phyloP scores from a whole-genome alignment of 2,113 vertebrate genomes.

The Cynoglossus semilaevis region DNA sequence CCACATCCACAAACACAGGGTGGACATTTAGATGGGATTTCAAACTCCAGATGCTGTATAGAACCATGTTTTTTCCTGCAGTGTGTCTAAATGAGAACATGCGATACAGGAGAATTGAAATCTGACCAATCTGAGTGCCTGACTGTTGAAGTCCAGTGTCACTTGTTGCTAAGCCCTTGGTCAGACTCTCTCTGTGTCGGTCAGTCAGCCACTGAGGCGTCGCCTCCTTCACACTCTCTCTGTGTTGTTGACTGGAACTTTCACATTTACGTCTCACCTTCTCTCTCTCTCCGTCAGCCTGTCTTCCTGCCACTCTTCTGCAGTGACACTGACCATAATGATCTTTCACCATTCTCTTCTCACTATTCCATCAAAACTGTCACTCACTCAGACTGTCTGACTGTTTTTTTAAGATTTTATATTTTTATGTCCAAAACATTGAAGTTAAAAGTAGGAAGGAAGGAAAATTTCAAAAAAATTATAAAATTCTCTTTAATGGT shows the following conservation, averaged over 20 bases:
- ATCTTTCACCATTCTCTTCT: constrained; percentile 4
- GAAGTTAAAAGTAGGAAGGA: too few species aligned
- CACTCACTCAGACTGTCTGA: neutral
- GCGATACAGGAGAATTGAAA: constrained; percentile 10
- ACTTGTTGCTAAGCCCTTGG: constrained; percentile 71
- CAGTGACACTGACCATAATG: neutral
- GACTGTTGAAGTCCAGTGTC: constrained; percentile 55
- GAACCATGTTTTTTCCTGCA: too few species aligned
- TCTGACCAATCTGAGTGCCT: constrained; percentile 54
- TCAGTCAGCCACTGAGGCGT: constrained; percentile 30
- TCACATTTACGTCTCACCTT: constrained; percentile 3
- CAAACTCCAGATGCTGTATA: too few species aligned
- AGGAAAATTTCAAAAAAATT: too few species aligned
- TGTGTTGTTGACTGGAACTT: constrained; percentile 19
- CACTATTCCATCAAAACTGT: constrained; percentile 7
- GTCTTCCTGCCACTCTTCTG: neutral
- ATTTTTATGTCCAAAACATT: too few species aligned
- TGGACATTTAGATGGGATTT: too few species aligned
- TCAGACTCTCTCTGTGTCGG: constrained; percentile 48
- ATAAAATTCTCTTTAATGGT: neutral
- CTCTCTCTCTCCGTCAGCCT: constrained; percentile 12
- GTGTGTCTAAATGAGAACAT: too few species aligned
- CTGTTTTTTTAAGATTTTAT: neutral
- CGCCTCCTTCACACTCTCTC: constrained; percentile 12
- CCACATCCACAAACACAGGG: constrained; percentile 17